Conservation (phyloP, 2,888 invertebrate species). For the Physocephala rufipes region DNA sequence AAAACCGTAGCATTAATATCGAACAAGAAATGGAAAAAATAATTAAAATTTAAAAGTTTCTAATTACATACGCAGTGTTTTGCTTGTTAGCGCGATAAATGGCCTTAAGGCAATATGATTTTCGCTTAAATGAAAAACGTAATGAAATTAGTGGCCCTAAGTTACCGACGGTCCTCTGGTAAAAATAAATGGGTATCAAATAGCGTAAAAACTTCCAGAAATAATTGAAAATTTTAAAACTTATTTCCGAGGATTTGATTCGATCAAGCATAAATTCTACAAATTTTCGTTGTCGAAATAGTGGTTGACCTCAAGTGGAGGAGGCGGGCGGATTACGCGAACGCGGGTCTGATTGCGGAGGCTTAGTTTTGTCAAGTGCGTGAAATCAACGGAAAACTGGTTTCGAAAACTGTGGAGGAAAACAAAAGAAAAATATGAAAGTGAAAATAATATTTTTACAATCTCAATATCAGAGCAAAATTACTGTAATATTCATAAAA, state of each 20-base stretch:
- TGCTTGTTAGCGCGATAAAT: too few species aligned
- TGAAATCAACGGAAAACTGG: conserved; percentile 29
- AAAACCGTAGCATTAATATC: too few species aligned
- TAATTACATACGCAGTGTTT: too few species aligned
- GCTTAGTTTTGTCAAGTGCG: conserved; percentile 24
- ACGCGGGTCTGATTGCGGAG: not conserved
- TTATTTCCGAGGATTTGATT: not conserved
- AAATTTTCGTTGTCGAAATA: not conserved
- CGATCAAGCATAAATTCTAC: not conserved
- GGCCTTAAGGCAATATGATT: too few species aligned
- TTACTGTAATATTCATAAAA: not conserved
- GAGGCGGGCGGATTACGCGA: conserved; percentile 7
- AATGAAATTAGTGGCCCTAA: conserved; percentile 13
- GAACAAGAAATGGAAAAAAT: too few species aligned
- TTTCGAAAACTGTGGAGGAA: conserved; percentile 1
- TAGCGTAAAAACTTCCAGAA: not conserved
- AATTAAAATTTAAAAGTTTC: too few species aligned
- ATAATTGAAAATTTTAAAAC: not conserved
- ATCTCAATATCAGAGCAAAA: not conserved
- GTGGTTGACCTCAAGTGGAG: conserved; percentile 27
- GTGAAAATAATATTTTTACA: not conserved
- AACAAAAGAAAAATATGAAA: not conserved
- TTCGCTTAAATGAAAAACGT: too few species aligned
- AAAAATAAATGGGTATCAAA: not conserved
- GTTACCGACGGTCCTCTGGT: too few species aligned